Conservation (phyloP, 2,797 vertebrate genomes). For the Neostethus bicornis region DNA sequence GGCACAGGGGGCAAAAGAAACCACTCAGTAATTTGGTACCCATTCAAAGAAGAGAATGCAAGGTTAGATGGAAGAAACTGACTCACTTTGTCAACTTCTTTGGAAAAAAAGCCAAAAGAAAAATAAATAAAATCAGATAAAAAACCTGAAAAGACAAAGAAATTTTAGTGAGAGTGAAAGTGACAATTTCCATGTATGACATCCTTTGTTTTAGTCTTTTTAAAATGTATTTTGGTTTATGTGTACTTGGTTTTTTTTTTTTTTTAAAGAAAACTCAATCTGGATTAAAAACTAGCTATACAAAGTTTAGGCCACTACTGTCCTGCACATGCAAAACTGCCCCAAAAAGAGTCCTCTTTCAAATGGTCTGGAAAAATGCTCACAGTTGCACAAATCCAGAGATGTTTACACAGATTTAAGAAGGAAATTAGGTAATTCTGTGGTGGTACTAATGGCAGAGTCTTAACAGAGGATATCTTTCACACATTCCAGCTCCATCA, state of each 20-base stretch:
- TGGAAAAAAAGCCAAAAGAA: too few relatives aligned
- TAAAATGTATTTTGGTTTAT: slow-evolving; percentile 24
- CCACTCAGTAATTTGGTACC: too few relatives aligned
- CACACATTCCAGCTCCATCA: slow-evolving; percentile 76
- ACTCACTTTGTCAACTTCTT: too few relatives aligned
- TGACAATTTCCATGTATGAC: too few relatives aligned
- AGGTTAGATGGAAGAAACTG: too few relatives aligned
- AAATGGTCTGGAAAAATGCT: slow-evolving; percentile 36
- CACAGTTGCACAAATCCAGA: slow-evolving; percentile 51
- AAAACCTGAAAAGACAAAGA: too few relatives aligned
- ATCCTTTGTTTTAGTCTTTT: slow-evolving; percentile 20
- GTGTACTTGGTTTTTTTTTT: slow-evolving; percentile 18
- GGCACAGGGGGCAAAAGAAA: too few relatives aligned
- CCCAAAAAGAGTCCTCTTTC: slow-evolving; percentile 12
- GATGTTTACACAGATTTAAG: slow-evolving; percentile 65
- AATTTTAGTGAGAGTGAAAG: too few relatives aligned
- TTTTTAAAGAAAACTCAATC: too few relatives aligned
- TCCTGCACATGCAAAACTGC: slow-evolving; percentile 26
- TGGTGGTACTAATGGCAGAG: slow-evolving; percentile 60
- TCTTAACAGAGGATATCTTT: slow-evolving; percentile 74
- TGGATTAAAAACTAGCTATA: slow-evolving; percentile 31
- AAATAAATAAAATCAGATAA: too few relatives aligned
- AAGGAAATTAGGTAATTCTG: slow-evolving; percentile 70
- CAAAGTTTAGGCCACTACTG: slow-evolving; percentile 41
- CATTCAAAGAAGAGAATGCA: too few relatives aligned